Conservation (phyloP, 1,140 invertebrate genomes). For the Akabosia matsudoensis region DNA sequence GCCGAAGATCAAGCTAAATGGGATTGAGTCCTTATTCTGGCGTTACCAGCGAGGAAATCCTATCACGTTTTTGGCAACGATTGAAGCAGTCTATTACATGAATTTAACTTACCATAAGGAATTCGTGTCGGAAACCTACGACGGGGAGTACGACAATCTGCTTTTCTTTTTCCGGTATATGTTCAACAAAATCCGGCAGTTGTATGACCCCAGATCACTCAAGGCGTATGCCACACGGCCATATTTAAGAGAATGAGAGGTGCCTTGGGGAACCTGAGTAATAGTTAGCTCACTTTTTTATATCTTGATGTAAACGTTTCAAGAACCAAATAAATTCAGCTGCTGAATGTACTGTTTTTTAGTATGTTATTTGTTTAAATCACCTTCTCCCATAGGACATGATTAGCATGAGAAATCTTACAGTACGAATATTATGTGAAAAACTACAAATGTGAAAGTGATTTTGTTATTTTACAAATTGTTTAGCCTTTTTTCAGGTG, state of each 20-base stretch:
- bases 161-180: constrained; percentile 91
- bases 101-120: constrained; percentile 71
- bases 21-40: constrained; percentile 89
- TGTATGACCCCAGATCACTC: constrained; percentile 75
- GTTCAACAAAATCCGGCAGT: constrained; percentile 82
- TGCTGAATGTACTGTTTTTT: too few relatives aligned
- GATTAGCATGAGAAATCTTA: too few relatives aligned
- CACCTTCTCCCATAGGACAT: too few relatives aligned
- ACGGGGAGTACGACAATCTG: constrained; percentile 85
- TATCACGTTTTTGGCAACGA: constrained; percentile 83
- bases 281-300: too few relatives aligned
- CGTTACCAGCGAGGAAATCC: constrained; percentile 87
- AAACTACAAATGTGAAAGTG: too few relatives aligned
- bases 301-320: too few relatives aligned
- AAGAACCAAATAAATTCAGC: too few relatives aligned
- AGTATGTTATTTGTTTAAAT: too few relatives aligned
- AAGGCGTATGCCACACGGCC: constrained; percentile 60
- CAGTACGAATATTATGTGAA: too few relatives aligned
- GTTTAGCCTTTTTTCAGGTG: too few relatives aligned
- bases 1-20: constrained; percentile 73
- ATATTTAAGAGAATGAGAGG: constrained; percentile 28
- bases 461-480: too few relatives aligned
- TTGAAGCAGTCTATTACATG: constrained; percentile 92
- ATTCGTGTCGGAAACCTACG: constrained; percentile 53
- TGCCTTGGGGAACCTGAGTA: too few relatives aligned